These are phyloP conservation scores for Miichthys miiuy DNA, from an alignment of 2,797 vertebrate species.

Conservation along the genomic window DNA sequence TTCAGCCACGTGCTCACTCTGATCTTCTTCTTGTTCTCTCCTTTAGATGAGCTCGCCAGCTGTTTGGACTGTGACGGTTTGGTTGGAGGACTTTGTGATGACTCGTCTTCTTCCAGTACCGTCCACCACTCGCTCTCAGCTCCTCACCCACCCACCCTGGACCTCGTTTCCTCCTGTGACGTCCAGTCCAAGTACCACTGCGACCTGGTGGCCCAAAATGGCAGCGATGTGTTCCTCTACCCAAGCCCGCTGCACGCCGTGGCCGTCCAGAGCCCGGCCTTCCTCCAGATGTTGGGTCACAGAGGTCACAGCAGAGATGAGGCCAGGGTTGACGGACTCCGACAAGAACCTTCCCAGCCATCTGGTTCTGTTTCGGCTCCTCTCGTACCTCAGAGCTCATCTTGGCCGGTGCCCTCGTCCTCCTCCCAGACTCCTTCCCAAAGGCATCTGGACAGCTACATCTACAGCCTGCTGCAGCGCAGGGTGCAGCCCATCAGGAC, in stretches of 20 bases:
- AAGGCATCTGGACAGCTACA: constrained; percentile 92
- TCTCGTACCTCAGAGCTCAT: constrained; percentile 71
- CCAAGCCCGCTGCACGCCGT: constrained; percentile 93
- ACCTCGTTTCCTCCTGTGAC: constrained; percentile 83
- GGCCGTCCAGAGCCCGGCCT: constrained; percentile 91
- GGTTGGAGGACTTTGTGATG: constrained; percentile 82
- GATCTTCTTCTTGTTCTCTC: constrained; percentile 12
- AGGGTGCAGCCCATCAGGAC: constrained; percentile 89
- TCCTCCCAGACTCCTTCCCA: constrained; percentile 76
- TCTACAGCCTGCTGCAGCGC: constrained; percentile 91
- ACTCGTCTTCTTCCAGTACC: constrained; percentile 74
- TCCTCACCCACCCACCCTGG: constrained; percentile 84
- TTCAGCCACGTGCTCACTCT: neutral
- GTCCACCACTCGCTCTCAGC: constrained; percentile 84
- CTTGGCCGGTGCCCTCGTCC: constrained; percentile 75
- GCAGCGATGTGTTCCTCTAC: constrained; percentile 90
- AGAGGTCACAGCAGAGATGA: constrained; percentile 75
- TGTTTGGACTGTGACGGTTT: constrained; percentile 88
- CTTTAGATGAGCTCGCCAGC: constrained; percentile 87
- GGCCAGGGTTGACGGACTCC: constrained; percentile 65
- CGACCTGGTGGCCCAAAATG: constrained; percentile 90
- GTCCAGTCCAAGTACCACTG: constrained; percentile 90
- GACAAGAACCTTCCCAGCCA: constrained; percentile 56
- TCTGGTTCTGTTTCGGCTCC: constrained; percentile 36
- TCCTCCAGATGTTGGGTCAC: constrained; percentile 84